These are phyloP conservation scores for Drosophila monieri DNA, from an alignment of 2,888 invertebrate genomes.

Conservation along the genomic window DNA sequence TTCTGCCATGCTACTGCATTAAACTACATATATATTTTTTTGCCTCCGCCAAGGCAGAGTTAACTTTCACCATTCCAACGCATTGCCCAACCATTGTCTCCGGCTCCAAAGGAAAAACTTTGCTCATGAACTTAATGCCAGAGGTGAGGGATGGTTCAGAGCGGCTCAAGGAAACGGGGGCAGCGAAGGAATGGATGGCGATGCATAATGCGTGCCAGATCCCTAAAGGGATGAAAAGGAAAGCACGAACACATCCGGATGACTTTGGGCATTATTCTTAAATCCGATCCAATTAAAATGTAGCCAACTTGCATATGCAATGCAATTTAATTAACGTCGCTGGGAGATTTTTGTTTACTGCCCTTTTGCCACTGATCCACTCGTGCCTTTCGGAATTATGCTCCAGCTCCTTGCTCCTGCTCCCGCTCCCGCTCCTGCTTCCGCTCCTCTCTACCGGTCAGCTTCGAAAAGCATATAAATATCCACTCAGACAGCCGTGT, in stretches of 20 bases:
- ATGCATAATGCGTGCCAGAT: constrained; percentile 42
- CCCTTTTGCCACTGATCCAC: constrained; percentile 43
- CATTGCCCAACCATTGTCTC: constrained; percentile 59
- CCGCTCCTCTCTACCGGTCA: constrained; percentile 43
- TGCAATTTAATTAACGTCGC: constrained; percentile 77
- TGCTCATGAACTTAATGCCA: constrained; percentile 73
- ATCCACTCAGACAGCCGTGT: constrained; percentile 62
- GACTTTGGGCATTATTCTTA: constrained; percentile 76
- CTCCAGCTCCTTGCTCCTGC: not conserved
- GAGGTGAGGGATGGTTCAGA: constrained; percentile 33
- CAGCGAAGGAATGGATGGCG: constrained; percentile 24
- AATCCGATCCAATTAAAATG: constrained; percentile 77
- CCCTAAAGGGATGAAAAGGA: constrained; percentile 1
- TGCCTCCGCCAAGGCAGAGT: constrained; percentile 25
- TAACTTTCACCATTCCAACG: constrained; percentile 43
- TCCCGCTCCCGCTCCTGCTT: not conserved
- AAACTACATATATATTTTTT: constrained; percentile 10
- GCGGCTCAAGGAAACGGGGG: constrained; percentile 5
- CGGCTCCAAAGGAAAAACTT: constrained; percentile 54
- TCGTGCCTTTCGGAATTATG: constrained; percentile 10
- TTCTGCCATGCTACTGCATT: not conserved
- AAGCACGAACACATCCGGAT: constrained; percentile 33
- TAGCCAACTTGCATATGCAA: constrained; percentile 76
- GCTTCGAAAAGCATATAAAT: constrained; percentile 68
- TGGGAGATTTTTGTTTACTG: constrained; percentile 61